Evolutionary conservation across 2,888 invertebrate species (phyloP), one percentile per base, ranked within the genome.

Genomic region (Dysmachus trigonus): DNA sequence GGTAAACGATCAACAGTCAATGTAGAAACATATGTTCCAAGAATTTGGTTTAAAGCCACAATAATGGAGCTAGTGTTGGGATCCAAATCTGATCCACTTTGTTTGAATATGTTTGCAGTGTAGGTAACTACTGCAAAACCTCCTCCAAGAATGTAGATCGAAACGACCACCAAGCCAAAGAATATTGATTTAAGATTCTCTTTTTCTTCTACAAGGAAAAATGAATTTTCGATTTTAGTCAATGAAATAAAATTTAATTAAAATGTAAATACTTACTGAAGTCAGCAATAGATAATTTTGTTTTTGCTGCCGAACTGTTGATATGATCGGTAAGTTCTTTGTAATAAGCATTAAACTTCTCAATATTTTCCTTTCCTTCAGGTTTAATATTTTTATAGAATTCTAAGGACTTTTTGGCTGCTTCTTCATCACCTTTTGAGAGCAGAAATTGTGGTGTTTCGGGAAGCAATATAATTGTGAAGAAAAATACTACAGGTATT

Each of bases 361-460:
- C 53, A 53, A 53, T 15, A 30, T 33, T 31, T 73, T 86, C 87
- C 47, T 81, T 86, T 15, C 62, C 33, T 3, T 74, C n/a, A 0
- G 41, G 13, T 13, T 83, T 72, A 0, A 85, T 13, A 73, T 86
- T 87, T 27, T 85, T 72, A 79, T 88, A 88, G 72, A 88, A 88
- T 31, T 72, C 86, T 3, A 88, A 47, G 0, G 88, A 88, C 41
- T 85, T 74, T 72, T 86, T 82, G 0, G 88, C 88, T 22, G 85
- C 86, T 5, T 84, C 79, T 18, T 83, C 74, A 10, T 86, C 85
- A 10, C 83, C 83, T 2, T 82, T 76, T 10, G 81, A 41, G 31
- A 88, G 53, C 2, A 88, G 53, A 73, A 85, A 88, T 38, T 88
- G 87, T 35, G 88, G 88, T 27, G 88, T 88, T 85, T 88, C 88